A percentile compares a stretch with the other conserved stretches of the same genome.
Evolutionary conservation across 92 coral and sea anemone genomes (phyloP).

Genomic region (Porites rus): DNA sequence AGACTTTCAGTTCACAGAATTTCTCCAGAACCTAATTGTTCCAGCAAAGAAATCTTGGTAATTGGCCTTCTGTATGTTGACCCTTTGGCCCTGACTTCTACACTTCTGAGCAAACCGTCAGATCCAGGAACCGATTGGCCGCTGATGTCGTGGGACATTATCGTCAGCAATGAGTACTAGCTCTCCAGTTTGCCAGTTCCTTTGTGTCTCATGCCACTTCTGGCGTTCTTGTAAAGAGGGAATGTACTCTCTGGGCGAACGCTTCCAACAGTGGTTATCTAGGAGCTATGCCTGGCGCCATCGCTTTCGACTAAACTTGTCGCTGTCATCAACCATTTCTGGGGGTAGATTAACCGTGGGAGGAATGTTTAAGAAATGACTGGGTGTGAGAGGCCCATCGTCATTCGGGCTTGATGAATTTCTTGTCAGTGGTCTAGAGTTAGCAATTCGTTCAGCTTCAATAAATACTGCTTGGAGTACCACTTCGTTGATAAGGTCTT

Average conservation of each 20-base stretch:
- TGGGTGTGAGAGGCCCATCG: conserved; percentile 35
- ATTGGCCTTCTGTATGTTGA: too few relatives aligned
- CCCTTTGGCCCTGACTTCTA: too few relatives aligned
- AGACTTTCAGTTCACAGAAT: too few relatives aligned
- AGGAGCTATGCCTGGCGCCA: conserved; percentile 72
- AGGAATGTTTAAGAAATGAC: conserved; percentile 37
- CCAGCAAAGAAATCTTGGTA: too few relatives aligned
- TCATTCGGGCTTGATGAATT: conserved; percentile 52
- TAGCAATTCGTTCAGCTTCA: conserved; percentile 71
- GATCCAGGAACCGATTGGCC: conserved; percentile 47
- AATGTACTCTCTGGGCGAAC: conserved; percentile 57
- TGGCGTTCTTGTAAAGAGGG: conserved; percentile 54
- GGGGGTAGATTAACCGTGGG: conserved; percentile 58
- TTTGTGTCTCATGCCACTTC: conserved; percentile 54
- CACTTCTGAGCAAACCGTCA: background rate
- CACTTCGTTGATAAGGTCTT: conserved; percentile 58
- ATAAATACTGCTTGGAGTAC: conserved; percentile 64
- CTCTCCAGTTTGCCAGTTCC: conserved; percentile 38
- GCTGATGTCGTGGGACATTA: conserved; percentile 32
- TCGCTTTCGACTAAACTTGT: conserved; percentile 60
- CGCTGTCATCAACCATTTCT: conserved; percentile 39
- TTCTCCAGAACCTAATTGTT: too few relatives aligned
- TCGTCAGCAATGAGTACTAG: conserved; percentile 61
- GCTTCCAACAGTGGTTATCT: conserved; percentile 13
- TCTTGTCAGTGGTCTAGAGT: conserved; percentile 63